These are phyloP conservation scores for Hoplodrina blanda DNA, from an alignment of 2,888 invertebrate species.

Conservation along the genomic window DNA sequence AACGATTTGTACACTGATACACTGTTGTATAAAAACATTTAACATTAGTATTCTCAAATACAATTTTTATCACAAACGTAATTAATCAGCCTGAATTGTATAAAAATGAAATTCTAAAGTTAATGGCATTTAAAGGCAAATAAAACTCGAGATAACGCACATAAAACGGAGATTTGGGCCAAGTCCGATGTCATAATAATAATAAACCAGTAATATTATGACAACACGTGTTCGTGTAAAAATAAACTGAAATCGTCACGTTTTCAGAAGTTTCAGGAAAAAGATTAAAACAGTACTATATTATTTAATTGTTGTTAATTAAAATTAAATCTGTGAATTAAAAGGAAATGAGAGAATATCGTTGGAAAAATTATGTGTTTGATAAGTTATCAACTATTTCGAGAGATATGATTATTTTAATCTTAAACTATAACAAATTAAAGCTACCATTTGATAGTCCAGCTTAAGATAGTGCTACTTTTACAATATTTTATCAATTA, in stretches of 20 bases:
- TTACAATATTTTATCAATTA: conserved; percentile 11
- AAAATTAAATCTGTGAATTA: neutral
- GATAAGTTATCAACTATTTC: conserved; percentile 21
- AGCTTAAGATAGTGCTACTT: conserved; percentile 25
- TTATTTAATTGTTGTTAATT: neutral
- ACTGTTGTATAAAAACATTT: too few species aligned
- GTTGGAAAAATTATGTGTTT: neutral
- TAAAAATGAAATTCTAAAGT: conserved; percentile 4
- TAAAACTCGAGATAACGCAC: conserved; percentile 32
- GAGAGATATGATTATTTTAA: conserved; percentile 18
- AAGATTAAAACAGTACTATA: neutral
- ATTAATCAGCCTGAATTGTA: neutral
- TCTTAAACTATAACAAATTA: conserved; percentile 14
- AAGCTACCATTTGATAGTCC: conserved; percentile 22
- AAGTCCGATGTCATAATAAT: conserved; percentile 16
- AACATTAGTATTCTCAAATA: neutral
- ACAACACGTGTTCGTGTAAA: conserved; percentile 16
- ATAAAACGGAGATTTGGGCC: conserved; percentile 15
- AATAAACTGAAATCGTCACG: conserved; percentile 4
- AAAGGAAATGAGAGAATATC: neutral
- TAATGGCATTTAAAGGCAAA: conserved; percentile 20
- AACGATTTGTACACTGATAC: too few species aligned
- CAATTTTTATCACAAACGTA: neutral
- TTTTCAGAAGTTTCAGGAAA: neutral
- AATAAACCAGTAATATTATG: conserved; percentile 15